Evolutionary conservation across 1,140 invertebrate genomes (phyloP).

Genomic region (Zaprionus africanus): DNA sequence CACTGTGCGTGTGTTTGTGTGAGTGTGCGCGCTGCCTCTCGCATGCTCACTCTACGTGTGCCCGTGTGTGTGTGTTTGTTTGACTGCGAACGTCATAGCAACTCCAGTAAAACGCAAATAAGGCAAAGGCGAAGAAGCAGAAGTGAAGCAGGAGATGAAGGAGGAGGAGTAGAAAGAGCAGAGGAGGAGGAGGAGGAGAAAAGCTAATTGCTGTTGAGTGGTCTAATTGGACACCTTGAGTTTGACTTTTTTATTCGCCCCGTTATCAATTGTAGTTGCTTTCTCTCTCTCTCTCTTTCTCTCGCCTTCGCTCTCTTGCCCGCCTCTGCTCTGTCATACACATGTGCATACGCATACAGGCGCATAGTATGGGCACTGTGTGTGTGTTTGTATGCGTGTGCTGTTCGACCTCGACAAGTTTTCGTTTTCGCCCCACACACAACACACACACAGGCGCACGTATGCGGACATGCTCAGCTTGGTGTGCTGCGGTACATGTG

Average conservation of each 20-base stretch:
- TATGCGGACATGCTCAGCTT: slow-evolving; percentile 13
- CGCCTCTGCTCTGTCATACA: background rate
- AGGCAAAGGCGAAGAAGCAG: slow-evolving; percentile 42
- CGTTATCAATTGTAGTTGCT: slow-evolving; percentile 71
- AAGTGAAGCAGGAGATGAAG: background rate
- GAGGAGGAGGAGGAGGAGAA: slow-evolving; percentile 22
- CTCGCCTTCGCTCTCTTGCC: background rate
- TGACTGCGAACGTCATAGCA: slow-evolving; percentile 70
- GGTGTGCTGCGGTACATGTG: slow-evolving; percentile 3
- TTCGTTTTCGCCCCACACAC: slow-evolving; percentile 46
- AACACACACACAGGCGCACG: slow-evolving; percentile 17
- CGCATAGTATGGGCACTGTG: background rate
- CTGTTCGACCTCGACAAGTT: slow-evolving; percentile 67
- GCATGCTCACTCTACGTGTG: slow-evolving; percentile 25
- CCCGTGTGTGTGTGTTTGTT: slow-evolving; percentile 29
- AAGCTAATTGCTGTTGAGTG: slow-evolving; percentile 78
- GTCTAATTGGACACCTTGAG: slow-evolving; percentile 78
- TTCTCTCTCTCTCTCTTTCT: slow-evolving; percentile 36
- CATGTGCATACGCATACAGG: slow-evolving; percentile 22
- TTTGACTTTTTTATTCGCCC: slow-evolving; percentile 63
- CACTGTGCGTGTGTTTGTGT: slow-evolving; percentile 28
- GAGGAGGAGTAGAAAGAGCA: too few relatives aligned
- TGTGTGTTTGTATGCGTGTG: slow-evolving; percentile 34
- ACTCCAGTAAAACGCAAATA: slow-evolving; percentile 79
- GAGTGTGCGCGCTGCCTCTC: slow-evolving; percentile 45